Evolutionary conservation across 2,797 vertebrate genomes (phyloP).

Genomic region (Sebastes steindachneri): DNA sequence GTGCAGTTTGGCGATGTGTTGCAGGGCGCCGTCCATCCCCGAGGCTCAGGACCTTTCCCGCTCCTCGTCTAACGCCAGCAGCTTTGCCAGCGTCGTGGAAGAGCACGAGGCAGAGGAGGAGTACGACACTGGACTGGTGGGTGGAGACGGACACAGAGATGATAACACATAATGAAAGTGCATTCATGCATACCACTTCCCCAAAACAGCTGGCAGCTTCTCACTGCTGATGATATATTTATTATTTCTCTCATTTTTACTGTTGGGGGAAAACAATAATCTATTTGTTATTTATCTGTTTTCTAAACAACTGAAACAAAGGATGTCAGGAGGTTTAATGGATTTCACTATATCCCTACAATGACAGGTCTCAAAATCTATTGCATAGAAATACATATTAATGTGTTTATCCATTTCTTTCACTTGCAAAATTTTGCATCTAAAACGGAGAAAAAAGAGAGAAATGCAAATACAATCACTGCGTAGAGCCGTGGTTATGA

Average conservation of each 20-base stretch:
- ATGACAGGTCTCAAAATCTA: conserved; percentile 14
- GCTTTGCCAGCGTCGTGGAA: conserved; percentile 94
- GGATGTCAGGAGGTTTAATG: conserved; percentile 15
- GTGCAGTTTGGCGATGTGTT: conserved; percentile 81
- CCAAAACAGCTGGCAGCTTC: background rate
- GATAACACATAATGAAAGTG: background rate
- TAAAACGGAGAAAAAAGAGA: background rate
- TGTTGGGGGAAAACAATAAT: background rate
- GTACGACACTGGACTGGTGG: conserved; percentile 88
- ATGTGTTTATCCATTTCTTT: conserved; percentile 9
- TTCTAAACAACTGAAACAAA: conserved; percentile 3
- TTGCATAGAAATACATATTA: conserved; percentile 23
- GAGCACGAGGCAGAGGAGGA: conserved; percentile 86
- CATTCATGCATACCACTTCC: background rate
- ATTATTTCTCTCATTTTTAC: conserved; percentile 1
- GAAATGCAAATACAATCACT: background rate
- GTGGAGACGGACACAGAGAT: conserved; percentile 26
- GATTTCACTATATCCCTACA: background rate
- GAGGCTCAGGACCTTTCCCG: conserved; percentile 91
- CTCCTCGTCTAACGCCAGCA: conserved; percentile 96
- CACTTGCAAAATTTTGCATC: conserved; percentile 1
- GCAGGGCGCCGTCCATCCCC: conserved; percentile 85
- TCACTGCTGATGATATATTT: background rate
- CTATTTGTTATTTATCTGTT: background rate
- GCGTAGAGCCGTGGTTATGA: background rate